phyloP scores from a whole-genome alignment of 2,888 invertebrate genomes.

The Drosophila birchii region DNA sequence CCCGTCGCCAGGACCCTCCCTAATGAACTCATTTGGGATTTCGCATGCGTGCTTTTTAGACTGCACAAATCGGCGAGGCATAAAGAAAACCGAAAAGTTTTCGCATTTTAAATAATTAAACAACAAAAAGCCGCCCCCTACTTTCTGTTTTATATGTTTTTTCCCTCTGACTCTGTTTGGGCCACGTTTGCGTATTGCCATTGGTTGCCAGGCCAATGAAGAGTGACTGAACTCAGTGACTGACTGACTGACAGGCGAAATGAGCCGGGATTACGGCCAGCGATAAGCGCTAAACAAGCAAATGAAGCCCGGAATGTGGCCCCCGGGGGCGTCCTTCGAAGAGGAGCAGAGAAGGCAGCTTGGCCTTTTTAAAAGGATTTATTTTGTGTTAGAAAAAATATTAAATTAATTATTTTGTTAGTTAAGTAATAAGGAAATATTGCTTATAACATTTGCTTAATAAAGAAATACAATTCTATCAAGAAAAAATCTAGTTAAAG shows the following conservation, averaged over 20 bases:
- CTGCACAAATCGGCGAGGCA: conserved; percentile 12
- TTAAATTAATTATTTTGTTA: background rate
- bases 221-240: conserved; percentile 61
- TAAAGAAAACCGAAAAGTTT: conserved; percentile 47
- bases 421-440: background rate
- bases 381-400: background rate
- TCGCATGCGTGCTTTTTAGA: conserved; percentile 66
- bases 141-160: conserved; percentile 1
- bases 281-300: conserved; percentile 76
- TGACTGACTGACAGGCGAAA: conserved; percentile 53
- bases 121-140: conserved; percentile 26
- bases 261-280: conserved; percentile 58
- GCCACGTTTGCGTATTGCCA: conserved; percentile 26
- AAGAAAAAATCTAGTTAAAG: background rate
- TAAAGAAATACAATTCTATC: background rate
- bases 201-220: conserved; percentile 56
- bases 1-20: conserved; percentile 12
- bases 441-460: background rate
- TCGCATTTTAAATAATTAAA: conserved; percentile 78
- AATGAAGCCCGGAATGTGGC: conserved; percentile 65
- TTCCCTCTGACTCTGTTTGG: conserved; percentile 3
- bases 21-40: conserved; percentile 79
- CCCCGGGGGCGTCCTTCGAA: background rate
- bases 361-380: conserved; percentile 2
- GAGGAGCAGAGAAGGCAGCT: conserved; percentile 1